Evolutionary conservation across 2,888 invertebrate species (phyloP), one percentile per base, ranked within the genome.

Genomic region (Andrena minutula): DNA sequence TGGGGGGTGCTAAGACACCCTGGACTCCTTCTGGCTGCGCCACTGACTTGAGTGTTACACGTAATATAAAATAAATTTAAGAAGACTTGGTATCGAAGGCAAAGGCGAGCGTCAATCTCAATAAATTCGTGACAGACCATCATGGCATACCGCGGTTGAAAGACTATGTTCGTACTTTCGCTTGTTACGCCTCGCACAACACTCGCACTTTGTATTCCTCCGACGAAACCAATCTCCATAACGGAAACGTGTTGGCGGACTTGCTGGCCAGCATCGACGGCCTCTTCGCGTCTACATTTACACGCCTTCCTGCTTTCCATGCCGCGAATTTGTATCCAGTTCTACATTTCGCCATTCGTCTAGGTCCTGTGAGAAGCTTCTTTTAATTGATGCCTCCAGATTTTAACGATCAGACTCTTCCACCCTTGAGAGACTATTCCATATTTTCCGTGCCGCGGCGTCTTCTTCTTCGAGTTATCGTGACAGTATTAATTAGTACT

Each of bases 111-210:
- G 82, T 81, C 82, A 84, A 86, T 89, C 86, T 82, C 82, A 86
- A 89, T 89, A 89, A 89, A 86, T 75, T 74, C 49, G 47, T 56
- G 79, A 70, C 76, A 74, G 80, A 72, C 75, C 72, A 63, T 79
- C 58, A 23, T 41, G 47, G 30, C 35, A 32, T 58, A 64, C 64
- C 16, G 58, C 60, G 53, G 32, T 63, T n/a, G 64, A 53, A 56
- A 49, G 49, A 66, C 53, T 65, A 58, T 58, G 49, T 28, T 26
- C 32, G 65, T 71, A 64, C 53, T 72, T 64, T 49, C 58, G 49
- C 20, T 56, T 28, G 63, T 84, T 77, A 80, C 71, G 35, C 26
- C 47, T 56, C 12, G 28, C 23, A 28, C 35, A 64, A 60, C 47
- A 56, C 58, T 16, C 60, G 16, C 20, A 49, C 61, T 86, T 86